Evolutionary conservation across 2,113 vertebrate species (phyloP), one percentile per base, ranked within the genome.

Genomic region (Vidua macroura): DNA sequence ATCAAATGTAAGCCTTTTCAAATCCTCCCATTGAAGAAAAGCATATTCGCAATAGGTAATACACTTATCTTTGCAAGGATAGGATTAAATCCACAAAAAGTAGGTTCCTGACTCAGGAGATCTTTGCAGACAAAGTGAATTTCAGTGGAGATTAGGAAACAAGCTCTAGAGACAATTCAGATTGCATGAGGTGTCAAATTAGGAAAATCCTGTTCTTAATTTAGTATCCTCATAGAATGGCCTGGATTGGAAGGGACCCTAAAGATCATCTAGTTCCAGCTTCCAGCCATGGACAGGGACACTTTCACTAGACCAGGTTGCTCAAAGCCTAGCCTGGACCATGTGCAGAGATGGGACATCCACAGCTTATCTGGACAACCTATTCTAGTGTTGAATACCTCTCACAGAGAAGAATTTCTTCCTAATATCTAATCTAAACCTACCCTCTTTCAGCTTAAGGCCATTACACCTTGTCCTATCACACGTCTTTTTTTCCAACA

Each of bases 381-480:
- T 74, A 11, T n/a, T 74, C 37, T 25, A 55, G n/a, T 10, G 15
- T 28, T 30, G 49, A n/a, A 62, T 13, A 35, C 7, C 2, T 21
- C 4, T 35, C 35, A 43, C 15, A 69, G 55, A 23, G 41, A 55
- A 35, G 25, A 35, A 31, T 76, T 62, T 76, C 35, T 48, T 55
- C n/a, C 17, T 31, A 48, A 31, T 35, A 69, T 41, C 30, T 41
- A 41, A 55, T 15, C 14, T 48, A 27, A 68, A 35, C 16, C 11
- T 35, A 21, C 7, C 6, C 11, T 35, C 30, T 41, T 76, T 62
- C n/a, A 41, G 8, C 4, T 62, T 31, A 31, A 83, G 17, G 25
- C 13, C 53, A 24, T 53, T n/a, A 25, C 0, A 0, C n/a, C 22
- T 80, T 51, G 44, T 51, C 27, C n/a, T 59, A 13, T 35, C 13